A percentile compares a stretch with the other conserved stretches of the same genome.
These are phyloP conservation scores for Fabriciana adippe DNA, from an alignment of 2,888 invertebrate species.

Conservation along the genomic window DNA sequence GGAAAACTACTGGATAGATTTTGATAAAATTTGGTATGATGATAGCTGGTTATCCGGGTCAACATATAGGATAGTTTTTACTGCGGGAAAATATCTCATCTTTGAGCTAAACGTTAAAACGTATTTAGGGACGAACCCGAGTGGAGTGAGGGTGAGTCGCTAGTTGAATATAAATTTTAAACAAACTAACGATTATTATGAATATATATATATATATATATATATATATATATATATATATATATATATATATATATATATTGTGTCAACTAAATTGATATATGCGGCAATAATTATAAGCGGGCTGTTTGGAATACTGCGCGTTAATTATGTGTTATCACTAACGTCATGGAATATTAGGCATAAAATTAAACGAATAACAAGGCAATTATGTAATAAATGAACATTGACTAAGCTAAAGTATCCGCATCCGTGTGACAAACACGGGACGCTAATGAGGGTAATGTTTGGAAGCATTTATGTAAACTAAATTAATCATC, in stretches of 20 bases:
- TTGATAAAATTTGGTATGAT: too few species aligned
- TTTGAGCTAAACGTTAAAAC: too few species aligned
- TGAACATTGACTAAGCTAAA: not conserved
- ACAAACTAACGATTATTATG: not conserved
- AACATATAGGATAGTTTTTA: too few species aligned
- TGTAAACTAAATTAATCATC: not conserved
- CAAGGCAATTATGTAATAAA: constrained; percentile 8
- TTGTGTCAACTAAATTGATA: constrained; percentile 4
- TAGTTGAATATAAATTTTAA: not conserved
- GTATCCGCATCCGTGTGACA: not conserved
- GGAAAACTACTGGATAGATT: too few species aligned
- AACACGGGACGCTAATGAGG: not conserved
- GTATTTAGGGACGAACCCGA: too few species aligned
- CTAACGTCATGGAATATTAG: constrained; percentile 13
- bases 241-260: too few species aligned
- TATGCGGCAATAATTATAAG: constrained; percentile 3
- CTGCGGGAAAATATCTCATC: too few species aligned
- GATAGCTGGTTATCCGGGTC: too few species aligned
- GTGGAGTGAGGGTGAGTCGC: too few species aligned
- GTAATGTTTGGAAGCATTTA: not conserved
- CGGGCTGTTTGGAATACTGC: not conserved
- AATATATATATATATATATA: too few species aligned
- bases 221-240: too few species aligned
- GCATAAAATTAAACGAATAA: constrained; percentile 7
- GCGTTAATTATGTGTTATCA: not conserved